Base-by-base conservation (phyloP, 2,113 vertebrate genomes). In the Perca flavescens region DNA sequence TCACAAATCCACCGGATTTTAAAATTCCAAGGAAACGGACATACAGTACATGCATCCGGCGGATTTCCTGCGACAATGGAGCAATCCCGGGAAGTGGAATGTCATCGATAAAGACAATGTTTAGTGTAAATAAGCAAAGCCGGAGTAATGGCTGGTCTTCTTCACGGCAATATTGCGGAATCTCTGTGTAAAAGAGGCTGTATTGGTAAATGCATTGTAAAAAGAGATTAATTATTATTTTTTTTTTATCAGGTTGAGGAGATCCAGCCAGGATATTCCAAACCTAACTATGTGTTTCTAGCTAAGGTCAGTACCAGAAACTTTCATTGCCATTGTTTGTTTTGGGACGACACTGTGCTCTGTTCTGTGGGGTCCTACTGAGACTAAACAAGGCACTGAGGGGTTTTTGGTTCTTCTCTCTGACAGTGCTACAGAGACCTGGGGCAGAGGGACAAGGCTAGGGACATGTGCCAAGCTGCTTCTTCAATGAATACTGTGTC, bases 271-370 rank as follows among this genome's bases (percentile, higher is more conserved):
- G 94, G 95, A 75, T 99, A 97, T 94, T 99, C 98, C 60, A 96
- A 97, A 93, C 91, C 79, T 85, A 99, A 99, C 94, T 98, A 97
- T 76, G 94, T 97, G 66, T 99, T 95, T 93, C 94, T 99, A 84
- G 96, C 97, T 87, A 99, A 99, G 97, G 98, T 99, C 95, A 95
- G 84, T 89, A 36, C 19, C 8, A 21, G 16, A 74, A 13, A 53
- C 12, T 8, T 14, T 12, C n/a, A 46, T 76, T 12, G 3, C 4
- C 6, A 1, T 64, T 14, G 25, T 17, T 43, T 34, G 52, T 77
- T 58, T 34, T 13, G 13, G 3, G 36, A 28, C 21, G 0, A 1
- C 6, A 6, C 8, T 13, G 28, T 12, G 3, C 14, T 64, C 8
- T 0, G 1, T 61, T 50, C 9, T 66, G 22, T 57, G 21, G 28